Percentiles rank a stretch among this genome's conserved stretches.
phyloP scores from a whole-genome alignment of 1,140 invertebrate genomes.

The Euwallacea similis region DNA sequence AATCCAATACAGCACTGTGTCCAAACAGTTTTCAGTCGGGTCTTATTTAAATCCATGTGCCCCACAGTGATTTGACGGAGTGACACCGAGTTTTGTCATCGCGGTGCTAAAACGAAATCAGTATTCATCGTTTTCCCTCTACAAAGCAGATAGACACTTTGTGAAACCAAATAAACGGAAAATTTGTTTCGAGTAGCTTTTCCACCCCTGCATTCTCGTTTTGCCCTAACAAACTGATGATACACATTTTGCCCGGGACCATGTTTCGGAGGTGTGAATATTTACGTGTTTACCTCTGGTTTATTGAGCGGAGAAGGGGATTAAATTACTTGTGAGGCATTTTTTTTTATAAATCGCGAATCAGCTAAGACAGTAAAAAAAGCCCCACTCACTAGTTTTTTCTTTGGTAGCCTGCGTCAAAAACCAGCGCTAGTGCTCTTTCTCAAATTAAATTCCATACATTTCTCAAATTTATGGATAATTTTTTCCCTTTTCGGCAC shows the following conservation, averaged over 20 bases:
- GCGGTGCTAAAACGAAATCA: constrained; percentile 29
- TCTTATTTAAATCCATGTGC: constrained; percentile 7
- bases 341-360: too few relatives aligned
- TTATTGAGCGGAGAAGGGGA: too few relatives aligned
- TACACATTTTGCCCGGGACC: constrained; percentile 23
- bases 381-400: too few relatives aligned
- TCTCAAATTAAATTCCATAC: too few relatives aligned
- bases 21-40: too few relatives aligned
- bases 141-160: constrained; percentile 36
- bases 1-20: too few relatives aligned
- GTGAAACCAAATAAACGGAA: constrained; percentile 37
- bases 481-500: too few relatives aligned
- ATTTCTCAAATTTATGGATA: too few relatives aligned
- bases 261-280: constrained; percentile 29
- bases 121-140: constrained; percentile 35
- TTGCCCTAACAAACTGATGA: constrained; percentile 29
- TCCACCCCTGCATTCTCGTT: constrained; percentile 30
- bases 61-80: neutral
- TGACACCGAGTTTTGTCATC: constrained; percentile 24
- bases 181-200: constrained; percentile 36
- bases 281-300: neutral
- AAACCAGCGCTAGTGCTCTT: too few relatives aligned
- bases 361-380: too few relatives aligned
- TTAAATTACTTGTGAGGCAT: too few relatives aligned
- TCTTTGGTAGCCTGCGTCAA: too few relatives aligned